Evolutionary conservation across 1,140 invertebrate genomes (phyloP), one percentile per base, ranked within the genome.

Genomic region (Bicyclus anynana): DNA sequence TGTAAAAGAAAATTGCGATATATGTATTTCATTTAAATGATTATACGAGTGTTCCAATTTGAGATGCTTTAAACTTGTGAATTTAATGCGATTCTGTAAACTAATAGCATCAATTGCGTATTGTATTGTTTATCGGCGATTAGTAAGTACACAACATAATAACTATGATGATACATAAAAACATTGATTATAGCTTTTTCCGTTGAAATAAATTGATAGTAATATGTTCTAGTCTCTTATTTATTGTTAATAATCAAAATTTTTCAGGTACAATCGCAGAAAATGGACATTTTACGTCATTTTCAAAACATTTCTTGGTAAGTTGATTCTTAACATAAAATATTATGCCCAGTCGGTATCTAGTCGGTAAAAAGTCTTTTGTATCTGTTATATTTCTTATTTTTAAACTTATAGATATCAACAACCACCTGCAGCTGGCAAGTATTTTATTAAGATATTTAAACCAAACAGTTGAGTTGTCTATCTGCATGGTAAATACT

Each of bases 231-330:
- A n/a, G 1, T 23, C 23, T 20, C 26, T 26, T 37, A 18, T 23
- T 49, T 49, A 26, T 49, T 38, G 20, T 49, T 40, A 13, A 17
- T 5, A 40, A 40, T 16, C 13, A 23, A 29, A 29, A 14, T 10
- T 16, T 44, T 57, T n/a, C 48, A 57, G 54, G 47, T 50, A 12
- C 14, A 20, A 14, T 57, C 47, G 42, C 26, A 13, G 42, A 53
- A 51, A 37, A 66, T 66, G 64, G 64, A 66, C 51, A 70, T 70
- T 37, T 52, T 70, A 26, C 67, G 67, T 14, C 67, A 70, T 49
- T 70, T 70, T 44, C 67, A 70, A 47, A 70, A 54, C 23, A 70
- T 70, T 50, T 53, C 66, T 21, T 63, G 62, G 62, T 69, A 57
- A 67, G 56, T 37, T 18, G 14, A 46, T 55, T 29, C 37, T 14